Conservation (phyloP, 2,888 invertebrate genomes). For the Hypsopygia costalis region DNA sequence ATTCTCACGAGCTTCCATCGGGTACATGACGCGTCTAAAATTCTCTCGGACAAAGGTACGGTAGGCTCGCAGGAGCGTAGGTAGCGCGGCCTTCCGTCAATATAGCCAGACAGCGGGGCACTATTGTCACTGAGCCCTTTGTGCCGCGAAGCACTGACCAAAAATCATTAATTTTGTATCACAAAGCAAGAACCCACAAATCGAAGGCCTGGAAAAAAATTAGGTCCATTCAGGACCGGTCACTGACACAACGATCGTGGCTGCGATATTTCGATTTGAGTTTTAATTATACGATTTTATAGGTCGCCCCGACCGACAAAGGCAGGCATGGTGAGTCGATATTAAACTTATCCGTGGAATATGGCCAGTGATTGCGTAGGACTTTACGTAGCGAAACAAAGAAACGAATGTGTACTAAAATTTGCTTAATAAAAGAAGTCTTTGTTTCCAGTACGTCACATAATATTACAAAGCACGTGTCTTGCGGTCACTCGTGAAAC, state of each 20-base stretch:
- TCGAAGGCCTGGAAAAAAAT: slow-evolving; percentile 71
- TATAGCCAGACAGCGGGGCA: slow-evolving; percentile 75
- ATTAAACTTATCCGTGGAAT: slow-evolving; percentile 26
- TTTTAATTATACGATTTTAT: slow-evolving; percentile 61
- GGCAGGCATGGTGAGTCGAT: slow-evolving; percentile 13
- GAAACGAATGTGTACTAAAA: slow-evolving; percentile 9
- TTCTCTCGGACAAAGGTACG: slow-evolving; percentile 60
- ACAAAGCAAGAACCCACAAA: slow-evolving; percentile 79
- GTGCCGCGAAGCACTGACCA: slow-evolving; percentile 71
- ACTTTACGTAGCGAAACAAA: slow-evolving; percentile 6
- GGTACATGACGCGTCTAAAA: slow-evolving; percentile 67
- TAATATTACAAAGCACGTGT: slow-evolving; percentile 34
- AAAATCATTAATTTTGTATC: slow-evolving; percentile 79
- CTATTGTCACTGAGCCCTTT: slow-evolving; percentile 71
- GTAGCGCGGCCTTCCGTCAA: slow-evolving; percentile 72
- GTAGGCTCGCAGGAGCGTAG: slow-evolving; percentile 61
- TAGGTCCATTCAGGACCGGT: slow-evolving; percentile 67
- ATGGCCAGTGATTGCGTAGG: slow-evolving; percentile 17
- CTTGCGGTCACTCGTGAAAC: slow-evolving; percentile 39
- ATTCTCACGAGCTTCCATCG: slow-evolving; percentile 61
- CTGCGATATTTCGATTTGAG: slow-evolving; percentile 51
- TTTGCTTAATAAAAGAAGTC: slow-evolving; percentile 22
- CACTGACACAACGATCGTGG: slow-evolving; percentile 52
- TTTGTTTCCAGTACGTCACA: slow-evolving; percentile 30
- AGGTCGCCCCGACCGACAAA: slow-evolving; percentile 26